Conservation (phyloP, 1,140 invertebrate species). For the Telenomus remus region DNA sequence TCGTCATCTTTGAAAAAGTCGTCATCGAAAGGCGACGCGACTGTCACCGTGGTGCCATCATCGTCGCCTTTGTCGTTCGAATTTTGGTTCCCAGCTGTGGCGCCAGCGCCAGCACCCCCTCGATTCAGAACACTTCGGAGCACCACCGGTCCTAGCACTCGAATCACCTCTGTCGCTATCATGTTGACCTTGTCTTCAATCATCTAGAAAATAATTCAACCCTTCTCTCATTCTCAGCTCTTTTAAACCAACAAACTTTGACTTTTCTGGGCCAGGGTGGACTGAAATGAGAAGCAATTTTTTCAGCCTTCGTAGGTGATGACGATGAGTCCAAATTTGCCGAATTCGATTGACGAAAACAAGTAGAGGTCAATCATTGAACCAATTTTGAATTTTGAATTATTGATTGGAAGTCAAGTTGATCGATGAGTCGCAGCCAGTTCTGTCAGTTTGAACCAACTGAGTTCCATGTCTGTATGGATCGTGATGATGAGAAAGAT, state of each 20-base stretch:
- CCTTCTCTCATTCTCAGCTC: slow-evolving; percentile 26
- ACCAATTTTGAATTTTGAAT: too few relatives aligned
- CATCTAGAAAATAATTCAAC: slow-evolving; percentile 80
- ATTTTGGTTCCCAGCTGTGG: neutral
- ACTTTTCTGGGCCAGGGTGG: neutral
- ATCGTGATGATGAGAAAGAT: too few relatives aligned
- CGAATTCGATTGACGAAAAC: too few relatives aligned
- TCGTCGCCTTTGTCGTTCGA: slow-evolving; percentile 45
- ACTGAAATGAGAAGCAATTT: neutral
- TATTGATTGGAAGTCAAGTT: too few relatives aligned
- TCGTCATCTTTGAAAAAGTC: slow-evolving; percentile 54
- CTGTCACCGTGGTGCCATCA: slow-evolving; percentile 64
- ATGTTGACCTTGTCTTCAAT: slow-evolving; percentile 85
- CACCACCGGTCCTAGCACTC: slow-evolving; percentile 80
- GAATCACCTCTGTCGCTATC: slow-evolving; percentile 81
- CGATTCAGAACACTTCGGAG: slow-evolving; percentile 77
- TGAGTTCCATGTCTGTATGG: too few relatives aligned
- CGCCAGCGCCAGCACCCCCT: slow-evolving; percentile 55
- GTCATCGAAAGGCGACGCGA: slow-evolving; percentile 66
- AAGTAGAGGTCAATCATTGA: too few relatives aligned
- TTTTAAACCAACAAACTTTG: neutral
- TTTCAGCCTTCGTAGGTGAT: too few relatives aligned
- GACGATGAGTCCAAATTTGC: too few relatives aligned
- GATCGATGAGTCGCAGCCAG: too few relatives aligned
- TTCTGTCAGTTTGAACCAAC: too few relatives aligned